phyloP scores from a whole-genome alignment of 2,888 invertebrate genomes.

The Cactoblastis cactorum region DNA sequence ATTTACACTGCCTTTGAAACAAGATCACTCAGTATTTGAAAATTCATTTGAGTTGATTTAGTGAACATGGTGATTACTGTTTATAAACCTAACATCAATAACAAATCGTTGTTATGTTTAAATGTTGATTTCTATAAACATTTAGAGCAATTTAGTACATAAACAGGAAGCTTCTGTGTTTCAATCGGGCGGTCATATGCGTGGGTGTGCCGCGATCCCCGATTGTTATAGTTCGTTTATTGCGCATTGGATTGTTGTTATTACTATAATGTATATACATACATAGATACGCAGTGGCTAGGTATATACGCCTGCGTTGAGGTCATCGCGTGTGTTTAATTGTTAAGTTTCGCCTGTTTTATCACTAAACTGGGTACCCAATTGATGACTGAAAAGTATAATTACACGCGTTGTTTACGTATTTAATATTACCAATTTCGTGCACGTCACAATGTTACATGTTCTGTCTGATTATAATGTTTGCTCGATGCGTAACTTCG shows the following conservation, averaged over 20 bases:
- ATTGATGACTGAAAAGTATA: constrained; percentile 12
- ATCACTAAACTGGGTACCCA: constrained; percentile 23
- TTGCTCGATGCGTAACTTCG: constrained; percentile 7
- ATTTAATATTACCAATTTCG: constrained; percentile 3
- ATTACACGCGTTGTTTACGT: constrained; percentile 17
- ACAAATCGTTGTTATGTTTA: constrained; percentile 6
- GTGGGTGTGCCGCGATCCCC: constrained; percentile 54
- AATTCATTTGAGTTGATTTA: neutral
- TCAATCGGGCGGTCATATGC: constrained; percentile 53
- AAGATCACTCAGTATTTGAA: too few relatives aligned
- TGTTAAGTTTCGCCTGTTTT: constrained; percentile 41
- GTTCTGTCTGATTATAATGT: neutral
- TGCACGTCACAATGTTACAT: constrained; percentile 1
- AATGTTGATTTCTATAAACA: constrained; percentile 30
- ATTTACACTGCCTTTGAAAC: neutral
- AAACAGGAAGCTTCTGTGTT: constrained; percentile 62
- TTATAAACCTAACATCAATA: constrained; percentile 25
- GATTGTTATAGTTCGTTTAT: constrained; percentile 53
- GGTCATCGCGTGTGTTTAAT: constrained; percentile 51
- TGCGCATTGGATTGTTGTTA: constrained; percentile 57
- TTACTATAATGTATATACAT: constrained; percentile 13
- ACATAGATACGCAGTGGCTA: neutral
- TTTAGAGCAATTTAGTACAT: constrained; percentile 37
- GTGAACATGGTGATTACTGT: constrained; percentile 17
- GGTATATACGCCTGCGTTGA: constrained; percentile 36